Percentiles rank a stretch among this genome's conserved stretches.
These are phyloP conservation scores for Caretta caretta DNA, from an alignment of 2,113 vertebrate genomes.

Conservation along the genomic window DNA sequence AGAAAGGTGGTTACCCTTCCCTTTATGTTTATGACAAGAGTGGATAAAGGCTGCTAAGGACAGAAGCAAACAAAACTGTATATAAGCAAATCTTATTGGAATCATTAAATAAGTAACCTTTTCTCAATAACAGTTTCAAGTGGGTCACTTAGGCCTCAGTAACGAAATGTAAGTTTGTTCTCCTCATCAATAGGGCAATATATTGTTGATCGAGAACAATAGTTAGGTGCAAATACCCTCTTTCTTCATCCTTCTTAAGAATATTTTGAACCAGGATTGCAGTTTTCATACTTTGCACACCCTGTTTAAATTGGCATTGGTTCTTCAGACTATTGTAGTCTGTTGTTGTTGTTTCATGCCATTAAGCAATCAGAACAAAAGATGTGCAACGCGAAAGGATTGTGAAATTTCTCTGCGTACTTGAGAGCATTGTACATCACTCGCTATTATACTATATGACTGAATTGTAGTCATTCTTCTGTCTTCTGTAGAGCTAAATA, in stretches of 20 bases:
- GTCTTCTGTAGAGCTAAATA: too few species aligned
- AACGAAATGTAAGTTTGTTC: background rate
- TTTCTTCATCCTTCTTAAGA: rapidly evolving
- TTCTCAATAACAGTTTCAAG: rapidly evolving
- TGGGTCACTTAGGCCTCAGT: rapidly evolving
- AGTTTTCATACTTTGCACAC: rapidly evolving
- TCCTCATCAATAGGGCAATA: rapidly evolving
- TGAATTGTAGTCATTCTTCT: background rate
- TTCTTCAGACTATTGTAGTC: rapidly evolving
- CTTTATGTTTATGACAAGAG: too few species aligned
- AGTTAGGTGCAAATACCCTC: background rate
- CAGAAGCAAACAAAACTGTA: background rate
- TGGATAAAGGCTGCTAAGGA: background rate
- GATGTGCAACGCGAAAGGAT: rapidly evolving
- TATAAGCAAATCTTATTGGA: background rate
- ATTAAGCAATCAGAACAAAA: rapidly evolving
- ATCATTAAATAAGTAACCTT: rapidly evolving
- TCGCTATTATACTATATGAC: background rate
- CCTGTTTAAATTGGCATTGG: rapidly evolving
- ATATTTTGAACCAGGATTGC: rapidly evolving
- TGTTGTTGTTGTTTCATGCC: rapidly evolving
- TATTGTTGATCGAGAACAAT: rapidly evolving
- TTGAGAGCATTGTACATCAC: background rate
- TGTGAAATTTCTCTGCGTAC: background rate
- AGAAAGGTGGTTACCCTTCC: too few species aligned